Evolutionary conservation across 2,113 vertebrate species (phyloP).

Genomic region (Paedocypris sp.): DNA sequence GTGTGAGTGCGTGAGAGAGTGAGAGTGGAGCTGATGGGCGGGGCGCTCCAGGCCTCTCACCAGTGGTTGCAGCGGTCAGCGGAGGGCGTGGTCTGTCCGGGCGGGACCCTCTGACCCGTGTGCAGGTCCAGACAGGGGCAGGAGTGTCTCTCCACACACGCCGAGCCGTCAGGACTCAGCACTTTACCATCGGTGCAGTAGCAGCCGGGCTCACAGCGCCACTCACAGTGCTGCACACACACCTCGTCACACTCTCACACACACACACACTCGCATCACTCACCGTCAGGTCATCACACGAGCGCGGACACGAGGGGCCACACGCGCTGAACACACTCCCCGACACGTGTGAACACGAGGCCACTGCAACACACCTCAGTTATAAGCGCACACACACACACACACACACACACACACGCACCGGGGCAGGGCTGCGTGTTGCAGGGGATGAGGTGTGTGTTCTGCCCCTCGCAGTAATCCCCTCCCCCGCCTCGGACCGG

Average conservation of each 20-base stretch:
- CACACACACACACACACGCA: constrained; percentile 29
- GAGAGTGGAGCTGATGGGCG: too few species aligned
- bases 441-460: constrained; percentile 57
- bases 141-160: constrained; percentile 52
- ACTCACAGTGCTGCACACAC: constrained; percentile 63
- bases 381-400: background rate
- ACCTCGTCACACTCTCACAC: background rate
- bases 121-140: constrained; percentile 70
- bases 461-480: constrained; percentile 72
- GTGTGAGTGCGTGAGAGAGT: too few species aligned
- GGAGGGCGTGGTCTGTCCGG: constrained; percentile 40
- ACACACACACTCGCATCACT: constrained; percentile 37
- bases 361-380: constrained; percentile 45
- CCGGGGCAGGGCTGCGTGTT: constrained; percentile 65
- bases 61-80: constrained; percentile 75
- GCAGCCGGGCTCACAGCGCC: constrained; percentile 75
- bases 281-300: constrained; percentile 74
- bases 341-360: constrained; percentile 56
- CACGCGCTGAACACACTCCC: constrained; percentile 69
- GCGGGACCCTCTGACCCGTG: constrained; percentile 47
- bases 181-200: constrained; percentile 70
- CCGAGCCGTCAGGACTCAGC: constrained; percentile 54
- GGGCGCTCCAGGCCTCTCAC: too few species aligned
- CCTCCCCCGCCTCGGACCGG: constrained; percentile 62
- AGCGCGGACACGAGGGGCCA: constrained; percentile 74